Evolutionary conservation across 2,888 invertebrate species (phyloP), one percentile per base, ranked within the genome.

Genomic region (Andrena trimmerana): DNA sequence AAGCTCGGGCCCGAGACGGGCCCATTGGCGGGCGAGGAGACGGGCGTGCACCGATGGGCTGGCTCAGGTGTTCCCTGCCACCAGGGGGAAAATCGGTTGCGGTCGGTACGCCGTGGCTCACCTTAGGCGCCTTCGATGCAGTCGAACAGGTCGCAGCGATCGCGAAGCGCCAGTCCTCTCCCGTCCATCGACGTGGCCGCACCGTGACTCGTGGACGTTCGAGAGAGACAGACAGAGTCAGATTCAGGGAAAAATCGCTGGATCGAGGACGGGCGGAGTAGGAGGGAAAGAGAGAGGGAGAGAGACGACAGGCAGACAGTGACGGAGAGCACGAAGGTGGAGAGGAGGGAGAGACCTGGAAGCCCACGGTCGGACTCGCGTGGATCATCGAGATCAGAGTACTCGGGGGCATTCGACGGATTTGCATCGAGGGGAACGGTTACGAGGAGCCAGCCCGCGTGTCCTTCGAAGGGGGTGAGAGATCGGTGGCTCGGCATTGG

Each of bases 151-250:
- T 93, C 92, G 91, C 88, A 88, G 78, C 78, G 91, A 91, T 91
- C 92, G 89, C 83, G 87, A 90, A 90, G 91, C 91, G 91, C 91
- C 93, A 94, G 94, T 94, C 91, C 91, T 93, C 92, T 93, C 91
- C 91, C 93, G 93, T 93, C 92, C 93, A 93, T 92, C 93, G 93
- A 90, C 92, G 94, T 92, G 93, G 92, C 91, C 90, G 90, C 92
- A 93, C 92, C 92, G 89, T 90, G 90, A 90, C 89, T 92, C 91
- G 92, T 91, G 90, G 83, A 84, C 65, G 88, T 84, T 81, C 80
- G 87, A 88, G 83, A 87, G 81, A 88, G 88, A 88, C 77, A 83
- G 81, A 86, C 66, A 68, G 66, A 77, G 62, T 7, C 36, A 20
- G 69, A 65, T 66, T 20, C 13, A 50, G 31, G 57, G 71, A 79